A percentile compares a stretch with the other conserved stretches of the same genome.
These are phyloP conservation scores for Zaprionus kolodkinae DNA, from an alignment of 1,140 invertebrate species.

Conservation along the genomic window DNA sequence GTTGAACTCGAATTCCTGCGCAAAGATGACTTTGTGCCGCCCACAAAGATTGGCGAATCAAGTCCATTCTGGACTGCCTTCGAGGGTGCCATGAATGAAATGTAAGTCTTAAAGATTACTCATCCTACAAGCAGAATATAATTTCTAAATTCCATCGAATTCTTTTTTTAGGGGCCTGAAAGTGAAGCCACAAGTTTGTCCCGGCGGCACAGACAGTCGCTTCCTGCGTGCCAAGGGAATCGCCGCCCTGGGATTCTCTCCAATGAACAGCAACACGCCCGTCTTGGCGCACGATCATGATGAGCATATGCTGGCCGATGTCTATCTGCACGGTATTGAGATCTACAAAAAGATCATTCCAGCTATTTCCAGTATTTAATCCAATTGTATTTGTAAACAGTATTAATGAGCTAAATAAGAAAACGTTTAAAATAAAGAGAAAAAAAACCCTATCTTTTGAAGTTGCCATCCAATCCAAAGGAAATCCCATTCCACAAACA, in stretches of 20 bases:
- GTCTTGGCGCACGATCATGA: slow-evolving; percentile 91
- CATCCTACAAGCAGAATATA: neutral
- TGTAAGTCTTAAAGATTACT: slow-evolving; percentile 81
- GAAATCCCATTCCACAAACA: neutral
- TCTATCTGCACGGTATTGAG: slow-evolving; percentile 89
- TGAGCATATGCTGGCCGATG: slow-evolving; percentile 88
- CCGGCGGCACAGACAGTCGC: slow-evolving; percentile 91
- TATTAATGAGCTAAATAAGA: neutral
- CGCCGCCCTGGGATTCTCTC: slow-evolving; percentile 90
- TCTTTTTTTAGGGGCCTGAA: slow-evolving; percentile 83
- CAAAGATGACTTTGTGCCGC: slow-evolving; percentile 87
- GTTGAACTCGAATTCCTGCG: slow-evolving; percentile 90
- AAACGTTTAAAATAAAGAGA: neutral
- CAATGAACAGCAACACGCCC: slow-evolving; percentile 88
- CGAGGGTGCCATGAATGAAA: slow-evolving; percentile 85
- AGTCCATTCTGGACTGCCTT: slow-evolving; percentile 94
- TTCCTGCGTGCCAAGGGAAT: slow-evolving; percentile 85
- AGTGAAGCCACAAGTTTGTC: slow-evolving; percentile 89
- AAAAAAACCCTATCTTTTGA: neutral
- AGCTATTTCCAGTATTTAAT: slow-evolving; percentile 85
- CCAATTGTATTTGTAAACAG: neutral
- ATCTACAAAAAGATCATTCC: slow-evolving; percentile 88
- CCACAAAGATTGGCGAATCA: slow-evolving; percentile 88
- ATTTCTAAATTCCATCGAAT: neutral
- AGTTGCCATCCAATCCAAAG: neutral